Conservation (phyloP, 2,797 vertebrate genomes). For the Poeciliopsis infans region DNA sequence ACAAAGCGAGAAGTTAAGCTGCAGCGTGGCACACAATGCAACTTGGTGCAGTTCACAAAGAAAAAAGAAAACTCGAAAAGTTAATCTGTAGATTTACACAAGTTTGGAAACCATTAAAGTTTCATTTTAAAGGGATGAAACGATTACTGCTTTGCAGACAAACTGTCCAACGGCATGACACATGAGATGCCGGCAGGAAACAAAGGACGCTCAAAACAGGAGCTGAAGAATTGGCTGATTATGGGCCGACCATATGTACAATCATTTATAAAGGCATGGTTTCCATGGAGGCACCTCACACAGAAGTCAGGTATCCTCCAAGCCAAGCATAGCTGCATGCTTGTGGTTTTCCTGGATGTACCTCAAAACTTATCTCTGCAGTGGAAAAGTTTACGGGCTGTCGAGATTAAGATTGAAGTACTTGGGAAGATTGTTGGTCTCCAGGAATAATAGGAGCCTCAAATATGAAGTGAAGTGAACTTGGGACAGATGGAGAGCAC, state of each 20-base stretch:
- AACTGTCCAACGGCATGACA: neutral
- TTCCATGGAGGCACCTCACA: slow-evolving; percentile 16
- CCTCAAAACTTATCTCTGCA: slow-evolving; percentile 8
- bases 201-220: neutral
- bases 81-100: neutral
- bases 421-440: neutral
- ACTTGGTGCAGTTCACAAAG: neutral
- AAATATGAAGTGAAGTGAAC: neutral
- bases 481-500: neutral
- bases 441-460: neutral
- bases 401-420: neutral
- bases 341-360: slow-evolving; percentile 19
- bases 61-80: neutral
- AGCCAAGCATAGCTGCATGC: neutral
- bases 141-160: neutral
- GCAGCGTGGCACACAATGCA: neutral
- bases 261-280: slow-evolving; percentile 1
- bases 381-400: neutral
- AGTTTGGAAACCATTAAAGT: neutral
- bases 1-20: neutral
- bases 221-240: neutral
- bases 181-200: neutral
- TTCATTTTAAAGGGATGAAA: neutral
- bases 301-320: slow-evolving; percentile 3
- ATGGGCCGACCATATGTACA: slow-evolving; percentile 16